Conservation (phyloP, 2,113 vertebrate genomes). For the Gobiocypris rarus region DNA sequence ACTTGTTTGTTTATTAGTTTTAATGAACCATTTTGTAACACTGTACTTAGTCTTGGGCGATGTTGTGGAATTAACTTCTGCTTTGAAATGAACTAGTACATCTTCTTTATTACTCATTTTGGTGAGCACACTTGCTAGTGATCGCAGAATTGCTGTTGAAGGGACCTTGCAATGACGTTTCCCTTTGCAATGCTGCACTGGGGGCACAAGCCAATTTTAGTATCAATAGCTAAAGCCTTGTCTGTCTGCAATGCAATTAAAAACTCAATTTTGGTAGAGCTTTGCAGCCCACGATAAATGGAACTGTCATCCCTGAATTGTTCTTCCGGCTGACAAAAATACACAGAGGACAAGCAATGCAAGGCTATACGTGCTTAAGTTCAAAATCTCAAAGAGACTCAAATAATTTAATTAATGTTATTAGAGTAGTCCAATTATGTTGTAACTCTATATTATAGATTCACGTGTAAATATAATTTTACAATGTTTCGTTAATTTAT, state of each 20-base stretch:
- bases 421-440: not conserved
- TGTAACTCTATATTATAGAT: not conserved
- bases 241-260: conserved; percentile 73
- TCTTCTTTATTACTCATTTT: conserved; percentile 25
- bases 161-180: conserved; percentile 29
- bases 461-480: not conserved
- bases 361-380: conserved; percentile 43
- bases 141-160: conserved; percentile 37
- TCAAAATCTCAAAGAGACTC: conserved; percentile 45
- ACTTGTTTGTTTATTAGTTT: not conserved
- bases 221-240: conserved; percentile 68
- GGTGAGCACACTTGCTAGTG: conserved; percentile 26
- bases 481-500: not conserved
- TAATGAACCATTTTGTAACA: not conserved
- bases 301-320: conserved; percentile 70
- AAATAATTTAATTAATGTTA: conserved; percentile 49
- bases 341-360: conserved; percentile 61
- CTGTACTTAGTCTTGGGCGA: not conserved
- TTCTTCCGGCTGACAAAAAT: conserved; percentile 65
- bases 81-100: conserved; percentile 19
- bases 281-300: conserved; percentile 71
- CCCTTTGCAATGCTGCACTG: conserved; percentile 40
- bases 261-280: conserved; percentile 74
- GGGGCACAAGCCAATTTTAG: conserved; percentile 49
- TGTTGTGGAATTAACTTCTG: not conserved